Percentiles rank a stretch among this genome's conserved stretches.
Evolutionary conservation across 2,113 vertebrate species (phyloP).

Genomic region (Tiliqua scincoides): DNA sequence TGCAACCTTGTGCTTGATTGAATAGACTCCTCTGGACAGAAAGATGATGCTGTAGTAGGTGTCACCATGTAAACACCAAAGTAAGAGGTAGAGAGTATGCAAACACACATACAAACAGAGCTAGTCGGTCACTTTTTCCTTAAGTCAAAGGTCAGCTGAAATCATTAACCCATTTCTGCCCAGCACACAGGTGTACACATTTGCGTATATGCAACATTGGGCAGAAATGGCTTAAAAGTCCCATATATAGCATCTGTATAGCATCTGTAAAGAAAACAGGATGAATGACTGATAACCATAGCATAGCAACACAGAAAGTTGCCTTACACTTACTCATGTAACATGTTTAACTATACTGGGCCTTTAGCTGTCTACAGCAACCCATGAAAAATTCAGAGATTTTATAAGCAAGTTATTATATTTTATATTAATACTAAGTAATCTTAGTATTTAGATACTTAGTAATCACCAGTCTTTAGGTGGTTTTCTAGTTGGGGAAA

Average conservation of each 20-base stretch:
- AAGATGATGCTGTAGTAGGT: neutral
- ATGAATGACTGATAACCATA: neutral
- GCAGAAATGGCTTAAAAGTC: no score
- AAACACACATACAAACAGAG: neutral
- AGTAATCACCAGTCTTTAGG: no score
- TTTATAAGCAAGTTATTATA: no score
- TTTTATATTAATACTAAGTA: no score
- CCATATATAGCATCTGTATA: neutral
- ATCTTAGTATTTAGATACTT: no score
- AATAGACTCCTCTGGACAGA: neutral
- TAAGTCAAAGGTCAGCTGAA: neutral
- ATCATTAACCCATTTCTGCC: no score
- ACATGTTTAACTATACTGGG: neutral
- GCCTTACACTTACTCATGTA: no score
- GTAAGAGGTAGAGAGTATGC: neutral
- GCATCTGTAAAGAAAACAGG: neutral
- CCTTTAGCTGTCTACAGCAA: neutral
- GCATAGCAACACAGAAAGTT: neutral
- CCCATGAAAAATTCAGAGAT: neutral
- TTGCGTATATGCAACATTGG: no score
- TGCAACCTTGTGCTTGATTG: neutral
- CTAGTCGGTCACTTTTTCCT: neutral
- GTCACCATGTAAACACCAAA: neutral
- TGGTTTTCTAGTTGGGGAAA: no score
- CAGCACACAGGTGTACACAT: no score